Percentiles rank a stretch among this genome's conserved stretches.
phyloP scores from a whole-genome alignment of 2,888 invertebrate species.

The Epicampocera succincta region DNA sequence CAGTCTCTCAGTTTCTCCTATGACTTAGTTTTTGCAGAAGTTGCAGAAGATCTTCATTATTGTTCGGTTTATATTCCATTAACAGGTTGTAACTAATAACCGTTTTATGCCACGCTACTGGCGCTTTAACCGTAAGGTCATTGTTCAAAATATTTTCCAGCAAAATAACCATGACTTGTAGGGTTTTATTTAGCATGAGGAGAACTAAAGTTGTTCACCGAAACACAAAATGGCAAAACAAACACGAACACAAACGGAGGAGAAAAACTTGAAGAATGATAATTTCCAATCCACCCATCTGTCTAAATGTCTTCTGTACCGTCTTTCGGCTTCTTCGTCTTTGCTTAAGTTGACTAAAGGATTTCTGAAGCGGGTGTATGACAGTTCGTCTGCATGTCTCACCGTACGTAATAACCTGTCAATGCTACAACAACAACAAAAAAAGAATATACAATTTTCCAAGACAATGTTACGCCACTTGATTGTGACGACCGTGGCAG shows the following conservation, averaged over 20 bases:
- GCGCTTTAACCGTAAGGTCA: not conserved
- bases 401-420: slow-evolving; percentile 75
- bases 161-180: slow-evolving; percentile 61
- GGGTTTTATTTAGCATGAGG: not conserved
- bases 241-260: slow-evolving; percentile 9
- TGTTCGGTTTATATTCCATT: not conserved
- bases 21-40: no score
- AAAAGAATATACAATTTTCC: slow-evolving; percentile 72
- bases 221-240: slow-evolving; percentile 3
- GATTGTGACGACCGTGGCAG: slow-evolving; percentile 55
- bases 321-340: not conserved
- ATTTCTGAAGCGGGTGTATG: not conserved
- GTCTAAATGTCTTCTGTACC: not conserved
- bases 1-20: no score
- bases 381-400: slow-evolving; percentile 56
- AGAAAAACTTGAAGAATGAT: slow-evolving; percentile 5
- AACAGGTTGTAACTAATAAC: not conserved
- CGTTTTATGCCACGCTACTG: slow-evolving; percentile 12
- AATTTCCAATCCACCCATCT: slow-evolving; percentile 19
- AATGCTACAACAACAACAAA: no score
- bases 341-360: slow-evolving; percentile 42
- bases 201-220: slow-evolving; percentile 2
- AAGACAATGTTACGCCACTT: slow-evolving; percentile 70
- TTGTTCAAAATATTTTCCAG: slow-evolving; percentile 6
- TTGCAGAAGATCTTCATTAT: no score